Percentiles rank a stretch among this genome's conserved stretches.
These are phyloP conservation scores for Grammomys surdaster DNA, from an alignment of 2,113 vertebrate species.

Conservation along the genomic window DNA sequence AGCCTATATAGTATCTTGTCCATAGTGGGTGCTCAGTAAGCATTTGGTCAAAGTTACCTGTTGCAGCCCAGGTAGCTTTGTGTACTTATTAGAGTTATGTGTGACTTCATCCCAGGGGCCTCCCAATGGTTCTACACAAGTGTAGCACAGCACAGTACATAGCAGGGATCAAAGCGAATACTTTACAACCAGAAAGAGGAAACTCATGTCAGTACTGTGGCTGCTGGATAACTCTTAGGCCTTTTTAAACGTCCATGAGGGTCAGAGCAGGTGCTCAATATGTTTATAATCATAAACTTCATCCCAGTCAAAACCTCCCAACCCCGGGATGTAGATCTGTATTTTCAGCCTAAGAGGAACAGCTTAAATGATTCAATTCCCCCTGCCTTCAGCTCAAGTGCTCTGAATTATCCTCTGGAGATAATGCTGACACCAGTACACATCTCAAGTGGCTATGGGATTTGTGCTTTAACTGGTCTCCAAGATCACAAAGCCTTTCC, in stretches of 20 bases:
- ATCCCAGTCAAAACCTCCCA: constrained; percentile 30
- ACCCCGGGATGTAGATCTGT: neutral
- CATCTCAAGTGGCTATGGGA: neutral
- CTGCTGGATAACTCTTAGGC: constrained; percentile 30
- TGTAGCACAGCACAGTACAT: neutral
- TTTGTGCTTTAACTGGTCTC: constrained; percentile 10
- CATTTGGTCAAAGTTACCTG: constrained; percentile 7
- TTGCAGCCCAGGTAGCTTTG: neutral
- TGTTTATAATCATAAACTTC: neutral
- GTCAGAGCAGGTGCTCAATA: constrained; percentile 30
- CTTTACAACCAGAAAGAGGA: constrained; percentile 21
- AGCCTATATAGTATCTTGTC: neutral
- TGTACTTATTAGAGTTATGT: neutral
- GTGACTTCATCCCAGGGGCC: constrained; percentile 36
- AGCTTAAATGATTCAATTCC: constrained; percentile 20
- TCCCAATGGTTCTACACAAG: constrained; percentile 13
- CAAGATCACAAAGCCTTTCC: constrained; percentile 27
- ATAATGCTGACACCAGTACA: neutral
- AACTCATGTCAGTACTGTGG: constrained; percentile 26
- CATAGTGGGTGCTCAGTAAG: neutral
- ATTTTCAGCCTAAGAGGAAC: constrained; percentile 27
- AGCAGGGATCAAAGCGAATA: constrained; percentile 19
- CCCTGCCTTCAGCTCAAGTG: constrained; percentile 8
- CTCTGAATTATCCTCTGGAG: neutral
- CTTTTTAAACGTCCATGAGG: constrained; percentile 22